A percentile compares a stretch with the other conserved stretches of the same genome.
phyloP scores from a whole-genome alignment of 2,113 vertebrate genomes.

The Sinocyclocheilus rhinocerous region DNA sequence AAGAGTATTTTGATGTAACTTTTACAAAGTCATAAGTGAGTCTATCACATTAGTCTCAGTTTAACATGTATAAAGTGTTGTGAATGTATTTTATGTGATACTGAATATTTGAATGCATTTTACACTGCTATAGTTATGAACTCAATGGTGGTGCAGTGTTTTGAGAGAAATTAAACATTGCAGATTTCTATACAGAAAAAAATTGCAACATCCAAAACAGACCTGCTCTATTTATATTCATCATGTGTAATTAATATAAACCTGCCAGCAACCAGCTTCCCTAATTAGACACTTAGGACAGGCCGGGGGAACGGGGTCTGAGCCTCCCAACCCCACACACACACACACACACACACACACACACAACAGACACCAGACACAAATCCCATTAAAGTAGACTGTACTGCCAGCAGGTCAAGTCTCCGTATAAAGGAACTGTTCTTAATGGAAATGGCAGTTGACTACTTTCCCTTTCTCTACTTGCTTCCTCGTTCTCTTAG shows the following conservation, averaged over 20 bases:
- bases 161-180: neutral
- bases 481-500: neutral
- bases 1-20: neutral
- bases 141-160: neutral
- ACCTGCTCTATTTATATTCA: slow-evolving; percentile 49
- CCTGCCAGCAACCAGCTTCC: slow-evolving; percentile 38
- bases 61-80: too few relatives aligned
- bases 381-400: slow-evolving; percentile 41
- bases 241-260: slow-evolving; percentile 52
- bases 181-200: neutral
- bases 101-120: neutral
- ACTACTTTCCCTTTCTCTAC: neutral
- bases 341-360: too few relatives aligned
- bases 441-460: slow-evolving; percentile 29
- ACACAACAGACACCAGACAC: slow-evolving; percentile 13
- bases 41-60: neutral
- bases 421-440: slow-evolving; percentile 32
- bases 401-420: slow-evolving; percentile 8
- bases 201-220: slow-evolving; percentile 12
- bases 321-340: neutral
- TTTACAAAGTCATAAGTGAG: neutral
- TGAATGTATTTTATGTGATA: too few relatives aligned
- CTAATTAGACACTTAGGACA: slow-evolving; percentile 44
- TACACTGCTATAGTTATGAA: too few relatives aligned
- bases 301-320: neutral